Evolutionary conservation across 2,113 vertebrate species (phyloP).

Genomic region (Otolemur garnettii): DNA sequence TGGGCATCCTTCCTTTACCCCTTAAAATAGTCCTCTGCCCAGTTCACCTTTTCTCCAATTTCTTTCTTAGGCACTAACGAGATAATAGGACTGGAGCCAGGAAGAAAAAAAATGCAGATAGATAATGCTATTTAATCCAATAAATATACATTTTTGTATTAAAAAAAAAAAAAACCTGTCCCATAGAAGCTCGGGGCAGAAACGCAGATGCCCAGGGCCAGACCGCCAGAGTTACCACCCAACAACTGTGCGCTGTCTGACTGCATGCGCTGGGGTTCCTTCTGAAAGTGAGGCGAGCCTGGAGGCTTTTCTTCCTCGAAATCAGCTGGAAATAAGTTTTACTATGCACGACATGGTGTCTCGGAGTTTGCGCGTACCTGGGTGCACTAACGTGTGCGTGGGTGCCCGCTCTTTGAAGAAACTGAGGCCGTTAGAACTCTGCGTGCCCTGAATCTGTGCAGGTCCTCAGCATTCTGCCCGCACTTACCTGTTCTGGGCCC

Average conservation of each 20-base stretch:
- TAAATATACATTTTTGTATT: not conserved
- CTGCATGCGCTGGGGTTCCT: not conserved
- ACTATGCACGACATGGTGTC: not conserved
- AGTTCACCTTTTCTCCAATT: accelerated
- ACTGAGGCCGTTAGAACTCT: not conserved
- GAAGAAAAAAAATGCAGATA: not conserved
- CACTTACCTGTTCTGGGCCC: constrained; percentile 91
- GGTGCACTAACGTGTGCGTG: not conserved
- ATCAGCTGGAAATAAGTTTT: not conserved
- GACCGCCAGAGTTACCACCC: accelerated
- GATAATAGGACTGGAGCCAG: not conserved
- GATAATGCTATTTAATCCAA: not conserved
- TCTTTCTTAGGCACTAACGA: not conserved
- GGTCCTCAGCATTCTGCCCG: not conserved
- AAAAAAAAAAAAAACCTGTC: too few relatives aligned
- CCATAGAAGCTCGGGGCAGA: not conserved
- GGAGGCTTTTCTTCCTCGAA: not conserved
- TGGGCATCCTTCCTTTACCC: not conserved
- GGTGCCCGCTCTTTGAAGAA: not conserved
- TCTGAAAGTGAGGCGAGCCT: not conserved
- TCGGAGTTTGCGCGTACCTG: not conserved
- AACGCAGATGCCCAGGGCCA: not conserved
- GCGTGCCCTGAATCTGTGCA: not conserved
- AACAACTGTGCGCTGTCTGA: not conserved
- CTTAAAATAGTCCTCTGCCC: not conserved